phyloP scores from a whole-genome alignment of 2,888 invertebrate genomes.

The Drosophila merina region DNA sequence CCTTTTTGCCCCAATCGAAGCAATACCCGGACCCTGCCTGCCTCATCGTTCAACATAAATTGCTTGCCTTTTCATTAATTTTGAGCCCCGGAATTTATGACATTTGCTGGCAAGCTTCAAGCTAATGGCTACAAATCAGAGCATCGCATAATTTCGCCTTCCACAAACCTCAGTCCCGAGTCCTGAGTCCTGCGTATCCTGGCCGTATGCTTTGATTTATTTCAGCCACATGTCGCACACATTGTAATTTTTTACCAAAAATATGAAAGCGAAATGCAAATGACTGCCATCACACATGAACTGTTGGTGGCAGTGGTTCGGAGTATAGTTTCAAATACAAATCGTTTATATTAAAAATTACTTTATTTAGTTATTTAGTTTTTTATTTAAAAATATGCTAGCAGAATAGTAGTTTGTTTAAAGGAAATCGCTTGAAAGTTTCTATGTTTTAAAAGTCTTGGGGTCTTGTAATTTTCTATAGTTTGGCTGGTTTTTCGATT shows the following conservation, averaged over 20 bases:
- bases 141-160: constrained; percentile 43
- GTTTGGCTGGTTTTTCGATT: no score
- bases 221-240: constrained; percentile 73
- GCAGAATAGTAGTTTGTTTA: no score
- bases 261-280: constrained; percentile 66
- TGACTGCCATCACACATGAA: constrained; percentile 46
- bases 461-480: no score
- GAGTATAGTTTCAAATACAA: no score
- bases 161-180: background rate
- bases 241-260: constrained; percentile 56
- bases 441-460: no score
- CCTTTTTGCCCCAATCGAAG: constrained; percentile 4
- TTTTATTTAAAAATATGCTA: no score
- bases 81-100: constrained; percentile 56
- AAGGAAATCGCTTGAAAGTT: no score
- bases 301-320: constrained; percentile 7
- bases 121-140: constrained; percentile 65
- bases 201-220: constrained; percentile 55
- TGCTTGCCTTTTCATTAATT: constrained; percentile 61
- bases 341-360: no score
- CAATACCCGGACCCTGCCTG: background rate
- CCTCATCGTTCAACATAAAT: constrained; percentile 41
- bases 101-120: constrained; percentile 37
- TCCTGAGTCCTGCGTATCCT: background rate
- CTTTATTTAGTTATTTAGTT: no score